Percentiles rank a stretch among this genome's conserved stretches.
Conservation (phyloP, 2,113 vertebrate genomes). For the Cephalopholis sonnerati region DNA sequence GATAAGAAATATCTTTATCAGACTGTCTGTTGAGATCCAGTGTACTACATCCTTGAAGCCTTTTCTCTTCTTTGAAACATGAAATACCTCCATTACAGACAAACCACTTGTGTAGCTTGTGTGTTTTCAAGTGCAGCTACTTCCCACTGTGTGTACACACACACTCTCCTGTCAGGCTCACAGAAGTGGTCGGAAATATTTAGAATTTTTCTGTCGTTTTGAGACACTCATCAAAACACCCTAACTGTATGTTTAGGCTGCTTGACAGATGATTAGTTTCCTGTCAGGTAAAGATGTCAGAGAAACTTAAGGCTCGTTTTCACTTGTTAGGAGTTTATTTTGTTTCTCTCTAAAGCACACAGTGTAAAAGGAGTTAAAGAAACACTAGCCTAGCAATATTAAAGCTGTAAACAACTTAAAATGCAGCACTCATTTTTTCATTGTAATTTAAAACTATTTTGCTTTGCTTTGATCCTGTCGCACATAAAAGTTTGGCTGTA, state of each 20-base stretch:
- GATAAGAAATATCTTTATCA: neutral
- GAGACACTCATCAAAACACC: neutral
- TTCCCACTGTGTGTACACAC: neutral
- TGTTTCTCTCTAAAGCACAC: neutral
- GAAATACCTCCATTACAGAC: neutral
- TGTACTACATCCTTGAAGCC: neutral
- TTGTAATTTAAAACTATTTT: too few species aligned
- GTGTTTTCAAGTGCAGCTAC: neutral
- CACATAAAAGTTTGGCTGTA: neutral
- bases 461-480: neutral
- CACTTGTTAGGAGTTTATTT: neutral
- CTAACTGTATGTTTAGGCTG: neutral
- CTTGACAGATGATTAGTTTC: neutral
- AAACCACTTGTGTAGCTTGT: neutral
- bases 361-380: neutral
- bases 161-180: neutral
- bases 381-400: neutral
- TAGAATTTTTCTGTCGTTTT: neutral
- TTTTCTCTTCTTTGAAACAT: neutral
- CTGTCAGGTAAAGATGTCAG: neutral
- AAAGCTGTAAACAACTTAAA: neutral
- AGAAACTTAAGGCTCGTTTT: neutral
- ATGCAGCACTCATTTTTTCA: neutral
- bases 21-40: neutral
- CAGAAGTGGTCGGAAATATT: neutral